Evolutionary conservation across 2,888 invertebrate species (phyloP).

Genomic region (Nemotelus nigrinus): DNA sequence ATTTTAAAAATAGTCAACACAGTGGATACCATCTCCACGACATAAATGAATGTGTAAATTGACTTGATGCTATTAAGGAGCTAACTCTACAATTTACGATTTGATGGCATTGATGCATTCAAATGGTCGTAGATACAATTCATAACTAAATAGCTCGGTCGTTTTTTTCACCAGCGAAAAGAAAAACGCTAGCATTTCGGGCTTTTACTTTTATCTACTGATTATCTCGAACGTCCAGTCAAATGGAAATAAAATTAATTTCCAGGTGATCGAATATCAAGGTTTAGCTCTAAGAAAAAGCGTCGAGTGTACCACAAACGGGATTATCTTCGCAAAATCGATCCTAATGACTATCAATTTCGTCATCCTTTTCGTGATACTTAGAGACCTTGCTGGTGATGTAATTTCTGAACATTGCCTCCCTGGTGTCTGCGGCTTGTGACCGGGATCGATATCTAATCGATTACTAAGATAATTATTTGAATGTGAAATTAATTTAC

Average conservation of each 20-base stretch:
- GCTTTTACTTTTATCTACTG: too few species aligned
- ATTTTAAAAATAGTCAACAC: too few species aligned
- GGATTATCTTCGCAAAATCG: background rate
- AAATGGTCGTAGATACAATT: constrained; percentile 44
- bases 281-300: constrained; percentile 7
- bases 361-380: constrained; percentile 27
- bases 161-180: constrained; percentile 51
- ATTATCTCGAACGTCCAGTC: background rate
- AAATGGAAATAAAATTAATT: constrained; percentile 9
- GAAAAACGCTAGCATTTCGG: constrained; percentile 31
- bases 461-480: background rate
- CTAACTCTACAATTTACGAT: too few species aligned
- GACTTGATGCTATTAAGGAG: too few species aligned
- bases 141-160: constrained; percentile 53
- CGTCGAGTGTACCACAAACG: background rate
- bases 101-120: too few species aligned
- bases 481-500: too few species aligned
- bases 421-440: too few species aligned
- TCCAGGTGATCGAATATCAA: constrained; percentile 10
- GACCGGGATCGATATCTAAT: constrained; percentile 1
- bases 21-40: too few species aligned
- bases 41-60: too few species aligned
- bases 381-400: constrained; percentile 9
- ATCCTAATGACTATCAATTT: background rate
- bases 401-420: constrained; percentile 22